These are phyloP conservation scores for Peucedramus taeniatus DNA, from an alignment of 2,113 vertebrate genomes.

Conservation along the genomic window DNA sequence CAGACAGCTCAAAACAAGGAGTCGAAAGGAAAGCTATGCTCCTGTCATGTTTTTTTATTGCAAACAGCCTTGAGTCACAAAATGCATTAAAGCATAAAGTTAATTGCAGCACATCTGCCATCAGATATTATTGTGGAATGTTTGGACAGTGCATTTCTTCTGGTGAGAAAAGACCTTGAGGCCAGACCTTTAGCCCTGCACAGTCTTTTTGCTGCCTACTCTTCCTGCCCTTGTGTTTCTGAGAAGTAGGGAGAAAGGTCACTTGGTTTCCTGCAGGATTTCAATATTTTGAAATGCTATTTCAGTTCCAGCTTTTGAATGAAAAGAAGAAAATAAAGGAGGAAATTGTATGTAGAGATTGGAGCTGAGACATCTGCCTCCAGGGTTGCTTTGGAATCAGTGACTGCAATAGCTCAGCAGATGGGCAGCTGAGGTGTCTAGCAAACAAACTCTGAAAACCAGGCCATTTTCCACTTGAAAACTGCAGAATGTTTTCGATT, in stretches of 20 bases:
- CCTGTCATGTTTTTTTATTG: constrained; percentile 1
- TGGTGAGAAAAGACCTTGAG: background rate
- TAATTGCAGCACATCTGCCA: background rate
- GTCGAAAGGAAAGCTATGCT: constrained; percentile 9
- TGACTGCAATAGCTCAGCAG: background rate
- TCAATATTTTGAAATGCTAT: constrained; percentile 8
- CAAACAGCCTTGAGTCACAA: background rate
- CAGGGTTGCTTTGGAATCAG: background rate
- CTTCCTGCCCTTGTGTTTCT: background rate
- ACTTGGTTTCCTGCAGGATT: constrained; percentile 30
- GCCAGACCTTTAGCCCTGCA: background rate
- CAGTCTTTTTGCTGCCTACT: background rate
- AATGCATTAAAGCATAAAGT: background rate
- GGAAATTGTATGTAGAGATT: background rate
- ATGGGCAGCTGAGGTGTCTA: background rate
- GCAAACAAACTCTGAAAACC: background rate
- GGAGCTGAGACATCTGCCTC: background rate
- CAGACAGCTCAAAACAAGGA: background rate
- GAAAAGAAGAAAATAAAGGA: background rate
- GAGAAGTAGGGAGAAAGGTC: background rate
- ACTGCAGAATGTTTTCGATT: background rate
- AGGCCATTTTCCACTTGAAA: background rate
- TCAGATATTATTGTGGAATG: background rate
- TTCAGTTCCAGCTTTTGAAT: background rate
- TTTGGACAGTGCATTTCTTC: background rate